Evolutionary conservation across 2,113 vertebrate species (phyloP), one percentile per base, ranked within the genome.

Genomic region (Ceyx cyanopectus): DNA sequence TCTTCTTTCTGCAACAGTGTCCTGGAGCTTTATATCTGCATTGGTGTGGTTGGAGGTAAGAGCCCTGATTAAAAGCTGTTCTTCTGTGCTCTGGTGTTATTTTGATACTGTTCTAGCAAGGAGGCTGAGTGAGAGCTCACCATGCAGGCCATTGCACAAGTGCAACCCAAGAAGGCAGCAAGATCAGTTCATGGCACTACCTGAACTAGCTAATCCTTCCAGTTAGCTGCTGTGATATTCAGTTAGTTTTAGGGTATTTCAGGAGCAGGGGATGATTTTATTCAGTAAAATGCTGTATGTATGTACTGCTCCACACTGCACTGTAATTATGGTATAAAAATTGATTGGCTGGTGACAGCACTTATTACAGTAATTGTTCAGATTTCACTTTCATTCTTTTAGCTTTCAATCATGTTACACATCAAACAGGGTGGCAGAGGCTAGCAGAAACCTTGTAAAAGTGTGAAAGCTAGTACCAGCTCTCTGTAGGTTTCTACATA

Each of bases 21-120:
- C 20, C 0, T 98, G 62, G 96, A 99, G 91, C 98, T 99, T 48
- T 99, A 99, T 89, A 24, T 99, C 86, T 99, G 99, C 62, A 97
- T 99, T 2, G 99, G 99, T 27, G 97, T 99, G 8, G 98, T 99
- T 60, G 98, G 98, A 62, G 99, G 99, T 99, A 96, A 99, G 98
- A 96, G 20, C 32, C 41, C 26, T 60, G 9, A 50, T 79, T 54
- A 30, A 84, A 93, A 87, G 23, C 9, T 21, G 15, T 45, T 41
- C 12, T 26, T 27, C 6, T 12, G 27, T 58, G 1, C 7, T 41
- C 46, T 61, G 14, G 0, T 56, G 27, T 15, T 50, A 17, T 66
- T 91, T 77, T 77, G 51, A n/a, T 51, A 40, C 4, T 73, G 3
- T 69, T 85, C 13, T 76, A 26, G 19, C 37, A 74, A 29, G 73